Evolutionary conservation across 2,888 invertebrate genomes (phyloP), one percentile per base, ranked within the genome.

Genomic region (Caenorhabditis uteleia): DNA sequence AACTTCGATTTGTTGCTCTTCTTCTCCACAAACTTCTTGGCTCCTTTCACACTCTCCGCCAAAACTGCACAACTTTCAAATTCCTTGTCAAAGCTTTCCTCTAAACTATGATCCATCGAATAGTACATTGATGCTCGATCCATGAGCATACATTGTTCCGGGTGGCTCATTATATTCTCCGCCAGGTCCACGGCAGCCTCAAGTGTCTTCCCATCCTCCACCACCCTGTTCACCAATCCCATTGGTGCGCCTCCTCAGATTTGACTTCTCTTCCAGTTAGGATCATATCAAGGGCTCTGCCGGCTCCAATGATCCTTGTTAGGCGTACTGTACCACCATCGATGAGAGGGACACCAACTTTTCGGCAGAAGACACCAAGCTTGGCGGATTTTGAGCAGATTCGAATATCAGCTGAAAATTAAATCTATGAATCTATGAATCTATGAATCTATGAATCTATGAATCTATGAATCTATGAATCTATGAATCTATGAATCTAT

Each of bases 271-370:
- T 87, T 0, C 95, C 95, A 0, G 93, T 93, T n/a, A 95, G 86
- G 51, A 94, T 89, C 53, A 95, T 84, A 83, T 95, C 95, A 68
- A 95, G 84, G 0, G 95, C 92, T 74, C 91, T 67, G 21, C 66
- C 72, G 12, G 56, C 23, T 36, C 72, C 72, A 21, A 95, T 88
- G 78, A 91, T 87, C 0, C 90, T 88, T 25, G 92, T 91, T 33
- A 97, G 86, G n/a, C 92, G 82, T 0, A 91, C 89, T 1, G 90
- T 91, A 8, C 93, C 93, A 20, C 89, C 91, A 83, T 92, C 88
- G 47, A 91, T 87, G 70, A 91, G 87, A 0, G 95, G 93, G 3
- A 93, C 89, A 38, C 91, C 94, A 86, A 92, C 93, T 82, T 93
- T 87, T 71, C 94, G 87, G 67, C 91, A 91, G 64, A 90, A 89